These are phyloP conservation scores for Drosophila pseudoobscura DNA, from an alignment of 1,140 invertebrate genomes.

Conservation along the genomic window DNA sequence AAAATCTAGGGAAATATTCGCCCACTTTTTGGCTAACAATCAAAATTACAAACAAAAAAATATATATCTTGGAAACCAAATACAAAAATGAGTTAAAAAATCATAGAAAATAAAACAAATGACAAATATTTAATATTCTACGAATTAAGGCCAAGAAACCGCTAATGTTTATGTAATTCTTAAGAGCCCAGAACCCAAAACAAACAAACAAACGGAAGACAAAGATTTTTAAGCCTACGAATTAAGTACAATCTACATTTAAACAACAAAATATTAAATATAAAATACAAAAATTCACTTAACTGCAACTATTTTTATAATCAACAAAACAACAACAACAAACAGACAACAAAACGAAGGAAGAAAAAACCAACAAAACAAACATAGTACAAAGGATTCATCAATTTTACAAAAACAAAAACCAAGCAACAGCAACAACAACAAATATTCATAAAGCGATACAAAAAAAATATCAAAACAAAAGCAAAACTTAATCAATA, in stretches of 20 bases:
- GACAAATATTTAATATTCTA: slow-evolving; percentile 44
- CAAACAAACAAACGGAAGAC: slow-evolving; percentile 83
- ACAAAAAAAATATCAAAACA: slow-evolving; percentile 66
- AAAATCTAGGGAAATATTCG: slow-evolving; percentile 20
- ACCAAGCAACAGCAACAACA: slow-evolving; percentile 27
- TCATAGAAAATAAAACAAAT: slow-evolving; percentile 30
- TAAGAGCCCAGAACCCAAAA: slow-evolving; percentile 67
- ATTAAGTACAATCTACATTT: slow-evolving; percentile 61
- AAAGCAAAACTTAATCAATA: slow-evolving; percentile 55
- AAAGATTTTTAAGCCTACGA: slow-evolving; percentile 74
- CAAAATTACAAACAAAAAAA: slow-evolving; percentile 52
- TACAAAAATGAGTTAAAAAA: slow-evolving; percentile 42
- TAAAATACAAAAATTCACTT: slow-evolving; percentile 38
- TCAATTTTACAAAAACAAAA: slow-evolving; percentile 34
- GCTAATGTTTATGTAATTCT: slow-evolving; percentile 79
- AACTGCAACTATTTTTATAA: slow-evolving; percentile 42
- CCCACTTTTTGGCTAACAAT: slow-evolving; percentile 58
- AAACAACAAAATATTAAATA: slow-evolving; percentile 4
- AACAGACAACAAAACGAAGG: slow-evolving; percentile 6
- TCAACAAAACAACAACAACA: slow-evolving; percentile 47
- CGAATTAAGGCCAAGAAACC: slow-evolving; percentile 35
- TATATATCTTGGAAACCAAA: slow-evolving; percentile 23
- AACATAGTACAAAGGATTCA: slow-evolving; percentile 53
- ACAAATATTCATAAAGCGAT: slow-evolving; percentile 24
- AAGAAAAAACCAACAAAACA: slow-evolving; percentile 30